A percentile compares a stretch with the other conserved stretches of the same genome.
Conservation (phyloP, 2,888 invertebrate genomes). For the Dynastes maya region DNA sequence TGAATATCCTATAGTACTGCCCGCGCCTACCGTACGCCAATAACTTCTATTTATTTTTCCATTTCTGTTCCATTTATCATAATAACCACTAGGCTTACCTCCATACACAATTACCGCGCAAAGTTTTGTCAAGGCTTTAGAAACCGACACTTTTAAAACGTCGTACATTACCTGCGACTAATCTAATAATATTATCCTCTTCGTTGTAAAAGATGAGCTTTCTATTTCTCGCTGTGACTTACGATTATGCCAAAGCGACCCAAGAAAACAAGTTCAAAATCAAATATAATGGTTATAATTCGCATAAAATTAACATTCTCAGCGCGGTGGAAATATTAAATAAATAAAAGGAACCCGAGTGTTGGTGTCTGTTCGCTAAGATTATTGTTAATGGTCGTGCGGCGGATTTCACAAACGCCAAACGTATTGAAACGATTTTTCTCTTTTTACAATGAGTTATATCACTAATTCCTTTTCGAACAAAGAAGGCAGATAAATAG, state of each 20-base stretch:
- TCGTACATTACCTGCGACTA: constrained; percentile 20
- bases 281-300: constrained; percentile 27
- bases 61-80: constrained; percentile 32
- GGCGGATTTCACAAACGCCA: background rate
- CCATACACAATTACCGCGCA: constrained; percentile 10
- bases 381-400: background rate
- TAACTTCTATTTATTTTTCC: background rate
- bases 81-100: constrained; percentile 3
- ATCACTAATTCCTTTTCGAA: no score
- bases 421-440: background rate
- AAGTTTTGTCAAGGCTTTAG: constrained; percentile 22
- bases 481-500: no score
- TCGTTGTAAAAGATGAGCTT: background rate
- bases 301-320: constrained; percentile 39
- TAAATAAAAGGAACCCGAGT: background rate
- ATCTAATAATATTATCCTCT: constrained; percentile 2
- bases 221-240: constrained; percentile 18
- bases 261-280: constrained; percentile 28
- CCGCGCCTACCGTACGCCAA: background rate
- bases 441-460: no score
- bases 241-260: background rate
- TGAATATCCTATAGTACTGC: background rate
- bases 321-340: background rate
- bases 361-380: background rate
- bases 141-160: constrained; percentile 25